Evolutionary conservation across 2,888 invertebrate species (phyloP), one percentile per base, ranked within the genome.

Genomic region (Chymomyza amoena): DNA sequence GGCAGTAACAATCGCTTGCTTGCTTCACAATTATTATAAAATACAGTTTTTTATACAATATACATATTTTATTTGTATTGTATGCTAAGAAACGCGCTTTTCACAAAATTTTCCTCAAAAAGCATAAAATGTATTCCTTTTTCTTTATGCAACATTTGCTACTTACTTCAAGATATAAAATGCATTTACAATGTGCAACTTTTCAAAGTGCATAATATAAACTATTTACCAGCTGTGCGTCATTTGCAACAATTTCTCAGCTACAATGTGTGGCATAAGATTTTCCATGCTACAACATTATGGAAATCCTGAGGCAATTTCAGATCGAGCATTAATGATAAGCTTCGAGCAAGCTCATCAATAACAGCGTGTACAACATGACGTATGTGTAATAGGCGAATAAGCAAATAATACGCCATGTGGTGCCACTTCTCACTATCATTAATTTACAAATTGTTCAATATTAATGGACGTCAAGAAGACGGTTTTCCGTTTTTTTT

Each of bases 401-500:
- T 83, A 74, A 71, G 72, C 71, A 66, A 72, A 80, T 86, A 80
- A 79, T 78, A 70, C 68, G 68, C 69, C 72, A 66, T 66, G 80
- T 69, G 69, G 70, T 73, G 28, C 64, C 62, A 45, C 39, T 61
- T 61, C 52, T 52, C 64, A 51, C 65, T 39, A 68, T 62, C 62
- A 57, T 68, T 50, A 50, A 62, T 72, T 74, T 75, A 73, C 73
- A 84, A 87, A 84, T 82, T 84, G 84, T 84, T 87, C 87, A 84
- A 82, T 82, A 82, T 87, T 82, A 84, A 87, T 82, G 78, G 79
- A 73, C 80, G 69, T 79, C 84, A 75, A 84, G 74, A 75, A 72
- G 66, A 45, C 15, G 50, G 25, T 36, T 36, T 36, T 10, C 25
- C 45, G 32, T 16, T 73, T 67, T 50, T 66, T 61, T 62, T 64